These are phyloP conservation scores for Bruchidius siliquastri DNA, from an alignment of 2,888 invertebrate genomes.

Conservation along the genomic window DNA sequence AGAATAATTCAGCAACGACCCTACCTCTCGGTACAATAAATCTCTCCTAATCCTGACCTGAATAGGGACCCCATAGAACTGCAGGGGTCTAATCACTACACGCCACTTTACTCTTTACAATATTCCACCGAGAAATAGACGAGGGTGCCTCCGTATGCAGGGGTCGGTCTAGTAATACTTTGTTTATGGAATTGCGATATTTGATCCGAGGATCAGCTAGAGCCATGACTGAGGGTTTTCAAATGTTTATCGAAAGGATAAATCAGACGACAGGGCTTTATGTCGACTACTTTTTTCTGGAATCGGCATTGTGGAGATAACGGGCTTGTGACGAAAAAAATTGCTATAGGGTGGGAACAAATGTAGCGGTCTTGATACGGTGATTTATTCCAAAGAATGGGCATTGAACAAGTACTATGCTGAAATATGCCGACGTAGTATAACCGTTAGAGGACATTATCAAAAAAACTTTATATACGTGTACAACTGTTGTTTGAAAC, in stretches of 20 bases:
- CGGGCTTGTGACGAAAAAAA: neutral
- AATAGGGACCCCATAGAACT: neutral
- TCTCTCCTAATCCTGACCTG: neutral
- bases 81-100: constrained; percentile 4
- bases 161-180: neutral
- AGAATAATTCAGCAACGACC: neutral
- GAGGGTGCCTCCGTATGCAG: neutral
- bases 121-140: neutral
- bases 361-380: neutral
- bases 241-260: neutral
- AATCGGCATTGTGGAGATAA: neutral
- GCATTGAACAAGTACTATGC: neutral
- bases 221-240: neutral
- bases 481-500: too few species aligned
- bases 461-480: too few species aligned
- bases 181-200: neutral
- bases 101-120: constrained; percentile 3
- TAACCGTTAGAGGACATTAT: neutral
- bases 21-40: neutral
- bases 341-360: neutral
- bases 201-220: neutral
- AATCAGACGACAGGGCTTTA: neutral
- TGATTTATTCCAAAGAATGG: neutral
- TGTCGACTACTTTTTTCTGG: neutral
- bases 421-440: neutral